Base-by-base conservation (phyloP, 1,140 invertebrate genomes). In the Brevipalpus yothersi region DNA sequence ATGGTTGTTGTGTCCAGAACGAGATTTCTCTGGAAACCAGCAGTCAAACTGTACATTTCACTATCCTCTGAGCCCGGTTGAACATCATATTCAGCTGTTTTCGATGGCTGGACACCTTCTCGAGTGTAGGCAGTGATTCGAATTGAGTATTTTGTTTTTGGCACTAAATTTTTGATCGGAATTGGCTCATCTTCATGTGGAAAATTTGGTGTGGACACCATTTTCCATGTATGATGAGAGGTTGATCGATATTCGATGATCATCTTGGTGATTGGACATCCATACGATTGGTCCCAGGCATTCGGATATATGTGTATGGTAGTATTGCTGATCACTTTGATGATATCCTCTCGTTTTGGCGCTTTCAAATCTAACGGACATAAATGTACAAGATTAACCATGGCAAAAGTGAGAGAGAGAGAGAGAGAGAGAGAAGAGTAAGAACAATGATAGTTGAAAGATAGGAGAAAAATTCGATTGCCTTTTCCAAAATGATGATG, bases 181-280 rank as follows among this genome's bases (percentile, higher is more conserved):
- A 70, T 64, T 11, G 67, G 62, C n/a, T 67, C 68, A 67, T 73
- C 68, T 12, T 61, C 49, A 47, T 60, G 54, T 2, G 63, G 61
- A 12, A 41, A 41, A 12, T 42, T 59, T 13, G 54, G 47, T 9
- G 61, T 54, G 2, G 60, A 58, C 11, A 65, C 39, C 17, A 62
- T 41, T 3, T 58, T 61, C 64, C 64, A 65, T n/a, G 57, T 58
- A 45, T 53, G 56, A 39, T 61, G 55, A 21, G 54, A 60, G n/a
- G 62, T 59, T 17, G 75, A 77, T 49, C 77, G 75, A 69, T 87
- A 86, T 64, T 83, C 80, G 41, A 88, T 75, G 19, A 80, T 77
- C 67, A 84, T 86, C 67, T 79, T 80, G 11, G 78, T 69, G 41
- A 89, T 78, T 0, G 83, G 80, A 67, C 85, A 88, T 2, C 82